Percentiles rank a stretch among this genome's conserved stretches.
phyloP scores from a whole-genome alignment of 2,113 vertebrate species.

The Chunga burmeisteri region DNA sequence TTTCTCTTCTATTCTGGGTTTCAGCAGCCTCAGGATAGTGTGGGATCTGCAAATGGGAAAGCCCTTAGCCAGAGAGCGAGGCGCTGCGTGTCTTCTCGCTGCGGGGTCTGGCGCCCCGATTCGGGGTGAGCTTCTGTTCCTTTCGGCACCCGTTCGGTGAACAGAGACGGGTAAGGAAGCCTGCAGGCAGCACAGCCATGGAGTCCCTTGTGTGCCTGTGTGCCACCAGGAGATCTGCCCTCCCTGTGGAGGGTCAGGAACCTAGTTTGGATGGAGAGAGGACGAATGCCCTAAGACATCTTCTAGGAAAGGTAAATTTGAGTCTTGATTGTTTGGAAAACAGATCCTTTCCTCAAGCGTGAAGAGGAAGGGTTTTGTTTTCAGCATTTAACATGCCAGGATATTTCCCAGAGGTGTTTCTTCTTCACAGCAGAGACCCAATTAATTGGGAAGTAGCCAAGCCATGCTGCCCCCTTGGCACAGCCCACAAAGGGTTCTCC shows the following conservation, averaged over 20 bases:
- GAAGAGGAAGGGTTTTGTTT: background rate
- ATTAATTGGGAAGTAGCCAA: background rate
- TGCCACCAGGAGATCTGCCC: background rate
- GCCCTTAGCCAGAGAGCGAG: background rate
- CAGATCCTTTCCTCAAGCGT: background rate
- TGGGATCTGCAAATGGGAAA: background rate
- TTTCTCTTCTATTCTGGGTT: background rate
- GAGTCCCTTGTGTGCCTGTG: accelerated
- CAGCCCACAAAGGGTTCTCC: background rate
- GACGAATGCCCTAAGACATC: background rate
- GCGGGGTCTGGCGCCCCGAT: background rate
- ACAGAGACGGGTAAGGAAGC: background rate
- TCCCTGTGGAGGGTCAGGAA: background rate
- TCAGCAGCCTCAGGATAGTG: background rate
- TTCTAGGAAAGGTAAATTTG: background rate
- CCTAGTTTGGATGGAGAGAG: accelerated
- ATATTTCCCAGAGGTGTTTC: background rate
- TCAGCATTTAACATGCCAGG: background rate
- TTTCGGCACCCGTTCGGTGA: background rate
- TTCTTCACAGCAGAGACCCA: background rate
- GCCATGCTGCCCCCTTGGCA: accelerated
- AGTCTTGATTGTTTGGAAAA: background rate
- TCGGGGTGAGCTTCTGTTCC: accelerated
- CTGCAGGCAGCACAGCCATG: background rate
- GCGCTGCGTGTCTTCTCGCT: background rate